Conservation (phyloP, 2,888 invertebrate species). For the Hyposoter dolosus region DNA sequence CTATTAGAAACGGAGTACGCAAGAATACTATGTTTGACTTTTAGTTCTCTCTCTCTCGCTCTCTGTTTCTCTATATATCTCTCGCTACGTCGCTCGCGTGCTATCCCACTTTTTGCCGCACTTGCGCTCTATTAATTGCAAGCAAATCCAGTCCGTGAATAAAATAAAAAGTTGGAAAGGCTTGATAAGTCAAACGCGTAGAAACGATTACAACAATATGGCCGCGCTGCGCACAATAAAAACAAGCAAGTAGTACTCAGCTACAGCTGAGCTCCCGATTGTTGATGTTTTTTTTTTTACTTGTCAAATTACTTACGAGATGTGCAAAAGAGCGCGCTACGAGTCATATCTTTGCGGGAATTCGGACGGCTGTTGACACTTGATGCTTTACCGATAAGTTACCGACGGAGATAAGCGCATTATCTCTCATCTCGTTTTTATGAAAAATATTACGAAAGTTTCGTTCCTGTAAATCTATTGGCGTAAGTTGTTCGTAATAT, state of each 20-base stretch:
- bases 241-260: constrained; percentile 10
- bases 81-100: background rate
- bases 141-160: background rate
- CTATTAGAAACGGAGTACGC: constrained; percentile 30
- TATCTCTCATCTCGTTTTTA: background rate
- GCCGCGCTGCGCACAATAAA: constrained; percentile 21
- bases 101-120: background rate
- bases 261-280: constrained; percentile 4
- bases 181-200: constrained; percentile 11
- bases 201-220: constrained; percentile 44
- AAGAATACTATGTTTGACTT: constrained; percentile 8
- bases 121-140: constrained; percentile 20
- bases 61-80: background rate
- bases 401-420: background rate
- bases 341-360: background rate
- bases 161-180: background rate
- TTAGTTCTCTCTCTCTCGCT: background rate
- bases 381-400: background rate
- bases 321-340: constrained; percentile 12
- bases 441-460: background rate
- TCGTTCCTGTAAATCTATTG: background rate
- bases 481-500: background rate
- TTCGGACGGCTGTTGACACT: too few species aligned
- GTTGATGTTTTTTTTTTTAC: constrained; percentile 3
- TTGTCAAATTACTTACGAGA: background rate